Conservation (phyloP, 1,140 invertebrate genomes). For the Macrobrachium nipponense region DNA sequence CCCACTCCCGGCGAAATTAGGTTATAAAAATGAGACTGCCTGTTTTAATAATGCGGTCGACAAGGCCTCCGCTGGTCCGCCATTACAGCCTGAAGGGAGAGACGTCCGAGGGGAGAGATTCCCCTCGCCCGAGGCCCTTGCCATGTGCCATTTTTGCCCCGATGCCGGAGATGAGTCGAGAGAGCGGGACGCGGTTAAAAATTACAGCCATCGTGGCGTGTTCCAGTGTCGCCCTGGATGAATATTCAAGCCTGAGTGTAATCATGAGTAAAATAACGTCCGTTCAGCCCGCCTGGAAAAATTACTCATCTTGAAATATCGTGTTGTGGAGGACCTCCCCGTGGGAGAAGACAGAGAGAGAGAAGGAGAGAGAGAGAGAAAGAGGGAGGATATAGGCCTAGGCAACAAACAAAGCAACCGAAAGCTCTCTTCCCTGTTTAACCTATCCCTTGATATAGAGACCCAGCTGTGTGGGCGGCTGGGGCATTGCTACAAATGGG, state of each 20-base stretch:
- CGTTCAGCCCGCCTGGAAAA: conserved; percentile 35
- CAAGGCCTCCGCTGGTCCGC: neutral
- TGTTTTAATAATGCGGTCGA: conserved; percentile 55
- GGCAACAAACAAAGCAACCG: no score
- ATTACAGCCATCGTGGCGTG: conserved; percentile 56
- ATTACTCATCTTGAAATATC: conserved; percentile 56
- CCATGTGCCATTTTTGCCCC: conserved; percentile 36
- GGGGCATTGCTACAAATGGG: neutral
- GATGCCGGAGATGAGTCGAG: conserved; percentile 33
- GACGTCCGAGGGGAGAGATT: neutral
- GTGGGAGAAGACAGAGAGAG: neutral
- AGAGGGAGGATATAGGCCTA: conserved; percentile 19
- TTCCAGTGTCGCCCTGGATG: conserved; percentile 58
- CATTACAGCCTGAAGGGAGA: neutral
- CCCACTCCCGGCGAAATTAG: conserved; percentile 59
- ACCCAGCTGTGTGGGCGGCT: conserved; percentile 10
- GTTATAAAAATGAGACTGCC: conserved; percentile 61
- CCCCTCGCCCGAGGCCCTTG: neutral
- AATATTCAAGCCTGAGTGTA: conserved; percentile 56
- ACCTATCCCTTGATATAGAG: no score
- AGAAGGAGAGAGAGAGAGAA: conserved; percentile 11
- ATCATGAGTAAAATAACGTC: conserved; percentile 60
- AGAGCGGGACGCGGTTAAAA: conserved; percentile 53
- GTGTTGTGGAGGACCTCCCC: conserved; percentile 14
- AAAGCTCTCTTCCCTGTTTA: no score